Percentiles rank a stretch among this genome's conserved stretches.
phyloP scores from a whole-genome alignment of 2,797 vertebrate genomes.

The Sebastes elongatus region DNA sequence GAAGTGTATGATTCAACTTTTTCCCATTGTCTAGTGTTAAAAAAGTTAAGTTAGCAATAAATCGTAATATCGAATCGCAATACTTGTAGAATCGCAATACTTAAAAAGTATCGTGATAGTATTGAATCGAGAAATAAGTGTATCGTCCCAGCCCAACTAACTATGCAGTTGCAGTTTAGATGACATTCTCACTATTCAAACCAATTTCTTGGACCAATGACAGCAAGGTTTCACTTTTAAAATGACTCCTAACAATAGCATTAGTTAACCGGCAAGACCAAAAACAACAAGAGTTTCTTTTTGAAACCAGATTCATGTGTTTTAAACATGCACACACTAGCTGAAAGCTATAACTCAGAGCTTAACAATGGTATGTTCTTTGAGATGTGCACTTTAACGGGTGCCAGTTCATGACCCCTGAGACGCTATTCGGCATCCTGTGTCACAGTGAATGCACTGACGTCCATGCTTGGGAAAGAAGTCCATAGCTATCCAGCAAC shows the following conservation, averaged over 20 bases:
- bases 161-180: neutral
- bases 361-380: constrained; percentile 11
- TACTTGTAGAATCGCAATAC: too few relatives aligned
- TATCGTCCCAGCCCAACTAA: too few relatives aligned
- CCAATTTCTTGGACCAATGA: neutral
- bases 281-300: constrained; percentile 1
- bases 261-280: neutral
- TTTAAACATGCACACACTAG: neutral
- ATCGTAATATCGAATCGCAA: too few relatives aligned
- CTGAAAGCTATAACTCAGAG: neutral
- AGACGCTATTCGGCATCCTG: constrained; percentile 10
- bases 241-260: neutral
- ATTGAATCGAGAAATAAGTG: too few relatives aligned
- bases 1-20: too few relatives aligned
- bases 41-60: too few relatives aligned
- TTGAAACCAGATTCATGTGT: neutral
- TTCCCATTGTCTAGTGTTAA: too few relatives aligned
- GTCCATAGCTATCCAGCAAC: neutral
- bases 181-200: neutral
- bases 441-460: constrained; percentile 29
- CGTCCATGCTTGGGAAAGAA: neutral
- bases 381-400: neutral
- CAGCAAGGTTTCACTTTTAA: neutral
- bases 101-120: too few relatives aligned
- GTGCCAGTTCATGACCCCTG: neutral